A percentile compares a stretch with the other conserved stretches of the same genome.
These are phyloP conservation scores for Ptychoptera albimana DNA, from an alignment of 2,888 invertebrate genomes.

Conservation along the genomic window DNA sequence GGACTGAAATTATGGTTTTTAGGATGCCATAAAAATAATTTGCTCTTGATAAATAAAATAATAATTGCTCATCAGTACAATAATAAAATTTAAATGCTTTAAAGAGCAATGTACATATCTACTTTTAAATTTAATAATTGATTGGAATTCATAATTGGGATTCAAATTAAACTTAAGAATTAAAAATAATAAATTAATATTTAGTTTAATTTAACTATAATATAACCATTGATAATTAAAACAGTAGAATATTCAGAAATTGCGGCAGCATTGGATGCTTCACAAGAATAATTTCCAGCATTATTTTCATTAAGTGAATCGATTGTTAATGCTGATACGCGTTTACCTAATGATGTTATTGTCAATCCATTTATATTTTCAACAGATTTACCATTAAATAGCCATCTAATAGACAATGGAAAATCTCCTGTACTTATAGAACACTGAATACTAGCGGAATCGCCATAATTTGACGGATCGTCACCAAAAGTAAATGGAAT, in stretches of 20 bases:
- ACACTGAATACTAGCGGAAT: conserved; percentile 44
- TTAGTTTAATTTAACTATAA: not conserved
- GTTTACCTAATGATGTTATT: conserved; percentile 35
- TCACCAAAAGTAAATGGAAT: conserved; percentile 53
- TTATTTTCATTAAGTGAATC: conserved; percentile 46
- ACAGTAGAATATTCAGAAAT: conserved; percentile 40
- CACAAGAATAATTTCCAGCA: conserved; percentile 56
- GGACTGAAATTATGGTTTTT: conserved; percentile 44
- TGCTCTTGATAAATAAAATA: no score
- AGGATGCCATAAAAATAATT: no score
- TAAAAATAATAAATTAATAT: not conserved
- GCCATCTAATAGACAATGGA: conserved; percentile 53
- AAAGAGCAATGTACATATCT: no score
- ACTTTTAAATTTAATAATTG: no score
- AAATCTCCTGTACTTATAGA: conserved; percentile 44
- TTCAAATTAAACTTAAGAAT: not conserved
- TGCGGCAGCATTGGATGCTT: conserved; percentile 46
- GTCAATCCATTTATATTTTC: conserved; percentile 36
- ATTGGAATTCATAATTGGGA: no score
- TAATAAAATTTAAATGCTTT: no score
- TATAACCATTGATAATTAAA: conserved; percentile 40
- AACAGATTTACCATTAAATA: conserved; percentile 34
- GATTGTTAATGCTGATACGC: conserved; percentile 49
- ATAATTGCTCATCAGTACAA: no score
- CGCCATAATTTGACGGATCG: conserved; percentile 45